Base-by-base conservation (phyloP, 2,888 invertebrate species). In the Mythimna ferrago region DNA sequence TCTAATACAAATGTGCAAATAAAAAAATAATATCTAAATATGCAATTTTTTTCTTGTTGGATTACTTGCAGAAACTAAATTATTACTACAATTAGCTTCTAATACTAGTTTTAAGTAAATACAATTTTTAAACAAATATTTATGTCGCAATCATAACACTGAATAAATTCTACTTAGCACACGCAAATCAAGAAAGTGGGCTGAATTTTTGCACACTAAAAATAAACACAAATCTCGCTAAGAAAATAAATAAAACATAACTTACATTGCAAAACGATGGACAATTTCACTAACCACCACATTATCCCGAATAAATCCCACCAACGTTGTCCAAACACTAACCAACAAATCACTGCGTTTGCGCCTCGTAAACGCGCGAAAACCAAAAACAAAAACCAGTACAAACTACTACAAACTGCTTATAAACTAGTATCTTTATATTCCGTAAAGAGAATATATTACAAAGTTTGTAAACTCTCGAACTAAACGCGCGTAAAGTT, bases 221-320 rank as follows among this genome's bases (percentile, higher is more conserved):
- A 51, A 26, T 0, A 3, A 44, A 21, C n/a, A 10, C 44, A 26
- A 38, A 2, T 14, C 7, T 16, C 19, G 6, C 3, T 7, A 6
- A 0, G 11, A 32, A 60, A 60, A 26, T 35, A 48, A 58, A 61
- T 68, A 48, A 71, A 66, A 0, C 4, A 61, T 58, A 38, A 91
- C 94, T 94, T 86, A 94, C 94, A 94, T 86, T 94, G 94, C 72
- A 94, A 86, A 53, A 94, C 80, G 75, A 94, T 92, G n/a, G 91
- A 89, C 35, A 94, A 76, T 80, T 92, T 92, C 79, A 93, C 70
- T 71, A 93, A 77, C 88, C 91, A 92, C 94, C 93, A 94, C 94
- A 94, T 94, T 80, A 84, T 90, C 69, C 78, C 69, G 56, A 54
- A 56, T 9, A 76, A 80, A 76, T 4, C 53, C 56, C 58, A 68